Base-by-base conservation (phyloP, 2,797 vertebrate species). In the Peromyscus eremicus region DNA sequence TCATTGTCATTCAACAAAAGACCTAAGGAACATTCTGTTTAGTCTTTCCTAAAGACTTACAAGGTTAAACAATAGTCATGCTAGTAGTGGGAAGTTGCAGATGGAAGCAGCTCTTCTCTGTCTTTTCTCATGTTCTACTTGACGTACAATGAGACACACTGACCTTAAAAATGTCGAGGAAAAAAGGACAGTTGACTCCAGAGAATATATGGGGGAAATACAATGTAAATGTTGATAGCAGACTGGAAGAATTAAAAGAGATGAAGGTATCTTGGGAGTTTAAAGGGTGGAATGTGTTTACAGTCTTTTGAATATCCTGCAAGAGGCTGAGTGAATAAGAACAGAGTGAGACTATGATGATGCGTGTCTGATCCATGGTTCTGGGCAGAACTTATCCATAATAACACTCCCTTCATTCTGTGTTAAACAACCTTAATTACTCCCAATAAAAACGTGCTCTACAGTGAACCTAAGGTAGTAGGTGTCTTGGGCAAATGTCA, bases 1-100 rank as follows among this genome's bases (percentile, higher is more conserved):
- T 94, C 27, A 14, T 92, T 93, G 4, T 23, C 27, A 77, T 92
- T 62, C 77, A 89, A 84, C 21, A 90, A 91, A 70, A 60, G 64
- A 32, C 17, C 10, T 60, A 73, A 88, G 68, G 9, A 21, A 27
- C 6, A n/a, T 71, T 83, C 95, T 71, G 6, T 86, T 95, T 29
- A 86, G 25, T 83, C 85, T 85, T 93, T 32, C 21, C n/a, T 77
- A 37, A 76, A 83, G 49, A 21, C 43, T 64, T 86, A 37, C 13
- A 12, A 92, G 49, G 11, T 27, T 84, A 40, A 71, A 16, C 14
- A 82, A 25, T 62, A 21, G 11, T 27, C 75, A 79, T 57, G n/a
- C 1, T 3, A 17, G 16, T 49, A 52, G 46, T 52, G 7, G 66
- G 21, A 76, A 77, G 7, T 34, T 82, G 27, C 7, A 75, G 52